Conservation (phyloP, 2,888 invertebrate genomes). For the Lasius fuliginosus region DNA sequence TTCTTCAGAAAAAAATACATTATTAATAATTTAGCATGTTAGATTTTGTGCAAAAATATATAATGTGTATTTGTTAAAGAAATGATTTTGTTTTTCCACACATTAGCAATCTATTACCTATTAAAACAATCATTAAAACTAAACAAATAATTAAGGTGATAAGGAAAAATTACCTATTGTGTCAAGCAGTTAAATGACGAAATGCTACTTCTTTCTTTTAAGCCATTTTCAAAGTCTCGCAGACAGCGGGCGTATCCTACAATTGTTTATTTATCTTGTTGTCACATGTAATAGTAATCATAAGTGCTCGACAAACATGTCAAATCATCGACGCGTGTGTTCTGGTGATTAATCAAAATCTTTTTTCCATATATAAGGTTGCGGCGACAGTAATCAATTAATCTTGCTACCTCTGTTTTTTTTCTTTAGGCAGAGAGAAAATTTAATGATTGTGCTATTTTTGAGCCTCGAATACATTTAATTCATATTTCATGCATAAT, state of each 20-base stretch:
- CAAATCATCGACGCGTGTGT: slow-evolving; percentile 21
- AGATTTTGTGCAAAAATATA: not conserved
- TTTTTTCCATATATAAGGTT: slow-evolving; percentile 11
- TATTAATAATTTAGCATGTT: not conserved
- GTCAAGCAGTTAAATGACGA: slow-evolving; percentile 9
- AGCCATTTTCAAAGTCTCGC: not conserved
- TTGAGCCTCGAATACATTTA: not conserved
- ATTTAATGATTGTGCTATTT: not conserved
- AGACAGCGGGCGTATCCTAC: slow-evolving; percentile 1
- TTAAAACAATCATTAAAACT: not conserved
- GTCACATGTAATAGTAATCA: not conserved
- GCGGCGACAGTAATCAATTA: slow-evolving; percentile 36
- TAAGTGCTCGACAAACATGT: slow-evolving; percentile 27
- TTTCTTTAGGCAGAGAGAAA: not conserved
- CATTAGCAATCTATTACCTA: not conserved
- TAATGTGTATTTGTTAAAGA: not conserved
- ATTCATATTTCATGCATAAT: too few species aligned
- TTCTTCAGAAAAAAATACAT: not conserved
- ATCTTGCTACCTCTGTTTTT: slow-evolving; percentile 7
- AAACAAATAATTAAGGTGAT: slow-evolving; percentile 36
- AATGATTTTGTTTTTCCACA: not conserved
- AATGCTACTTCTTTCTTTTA: slow-evolving; percentile 16
- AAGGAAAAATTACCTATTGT: slow-evolving; percentile 29
- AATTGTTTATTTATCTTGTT: slow-evolving; percentile 43
- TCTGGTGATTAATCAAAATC: slow-evolving; percentile 34